Evolutionary conservation across 1,140 invertebrate genomes (phyloP), one percentile per base, ranked within the genome.

Genomic region (Forficula auricularia): DNA sequence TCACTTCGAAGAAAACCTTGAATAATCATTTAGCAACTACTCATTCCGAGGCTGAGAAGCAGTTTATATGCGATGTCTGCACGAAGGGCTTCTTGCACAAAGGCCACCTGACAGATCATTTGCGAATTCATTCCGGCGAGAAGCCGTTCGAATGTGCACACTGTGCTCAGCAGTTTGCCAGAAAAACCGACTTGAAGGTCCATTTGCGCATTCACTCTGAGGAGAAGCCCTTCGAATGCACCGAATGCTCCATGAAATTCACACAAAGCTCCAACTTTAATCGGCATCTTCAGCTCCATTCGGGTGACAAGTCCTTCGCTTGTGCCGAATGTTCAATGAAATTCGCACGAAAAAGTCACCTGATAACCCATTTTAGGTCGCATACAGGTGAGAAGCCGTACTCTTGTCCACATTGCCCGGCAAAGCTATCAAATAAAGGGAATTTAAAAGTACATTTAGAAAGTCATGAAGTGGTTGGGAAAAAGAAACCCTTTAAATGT

Each of bases 321-420:
- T 92, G 87, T 55, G 67, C 75, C 20, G 58, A 66, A 31, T 91
- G 87, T 59, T 61, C 65, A 6, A 89, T 85, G 59, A 63, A 68
- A 3, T 75, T 79, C 3, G 70, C 75, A 2, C 82, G 87, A 55
- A 82, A 85, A 57, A 88, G 86, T 55, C 77, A 82, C 1, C 63
- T 88, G 38, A 62, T 82, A 20, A 67, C 82, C 2, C 85, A 89
- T 58, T 72, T 75, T 45, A 76, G 78, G 59, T 63, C 72, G 15
- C 85, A 90, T 57, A 73, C 74, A 19, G 76, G 78, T 19, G 68
- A 76, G 30, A 74, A 72, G 46, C 70, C 75, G 0, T 82, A 82
- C 53, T 68, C 71, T 48, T 83, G 79, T 52, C 68, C 68, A 33
- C 68, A 73, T 50, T 83, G 80, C 54, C 58, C 44, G 79, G 81